Percentiles rank a stretch among this genome's conserved stretches.
Evolutionary conservation across 2,797 vertebrate genomes (phyloP).

Genomic region (Oreochromis grahami): DNA sequence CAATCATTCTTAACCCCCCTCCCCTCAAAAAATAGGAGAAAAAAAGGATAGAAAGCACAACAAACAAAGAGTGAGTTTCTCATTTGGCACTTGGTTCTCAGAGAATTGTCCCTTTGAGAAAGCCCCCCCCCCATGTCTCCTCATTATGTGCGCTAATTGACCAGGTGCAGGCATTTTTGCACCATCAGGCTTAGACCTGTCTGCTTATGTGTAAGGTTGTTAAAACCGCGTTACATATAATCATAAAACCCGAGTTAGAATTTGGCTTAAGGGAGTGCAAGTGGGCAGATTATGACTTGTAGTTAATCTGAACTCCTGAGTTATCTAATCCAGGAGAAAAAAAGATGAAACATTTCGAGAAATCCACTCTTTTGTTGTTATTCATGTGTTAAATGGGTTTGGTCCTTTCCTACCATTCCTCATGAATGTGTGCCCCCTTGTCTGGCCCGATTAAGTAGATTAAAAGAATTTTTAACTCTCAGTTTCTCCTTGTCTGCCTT

Average conservation of each 20-base stretch:
- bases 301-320: neutral
- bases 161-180: conserved; percentile 61
- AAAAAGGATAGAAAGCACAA: conserved; percentile 44
- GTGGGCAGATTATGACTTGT: neutral
- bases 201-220: neutral
- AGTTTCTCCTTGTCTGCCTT: conserved; percentile 17
- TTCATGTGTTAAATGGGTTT: neutral
- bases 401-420: neutral
- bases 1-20: conserved; percentile 23
- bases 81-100: neutral
- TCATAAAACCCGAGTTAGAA: neutral
- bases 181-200: conserved; percentile 3
- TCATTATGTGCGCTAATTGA: conserved; percentile 55
- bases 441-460: neutral
- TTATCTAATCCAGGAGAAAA: too few relatives aligned
- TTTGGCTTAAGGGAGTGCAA: neutral
- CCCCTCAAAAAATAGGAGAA: neutral
- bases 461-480: neutral
- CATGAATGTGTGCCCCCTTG: neutral
- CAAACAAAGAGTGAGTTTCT: conserved; percentile 38
- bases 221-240: neutral
- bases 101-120: conserved; percentile 23
- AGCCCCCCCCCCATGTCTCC: neutral
- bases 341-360: neutral
- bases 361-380: neutral